phyloP scores from a whole-genome alignment of 2,888 invertebrate genomes.

The Eumerus sabulonum region DNA sequence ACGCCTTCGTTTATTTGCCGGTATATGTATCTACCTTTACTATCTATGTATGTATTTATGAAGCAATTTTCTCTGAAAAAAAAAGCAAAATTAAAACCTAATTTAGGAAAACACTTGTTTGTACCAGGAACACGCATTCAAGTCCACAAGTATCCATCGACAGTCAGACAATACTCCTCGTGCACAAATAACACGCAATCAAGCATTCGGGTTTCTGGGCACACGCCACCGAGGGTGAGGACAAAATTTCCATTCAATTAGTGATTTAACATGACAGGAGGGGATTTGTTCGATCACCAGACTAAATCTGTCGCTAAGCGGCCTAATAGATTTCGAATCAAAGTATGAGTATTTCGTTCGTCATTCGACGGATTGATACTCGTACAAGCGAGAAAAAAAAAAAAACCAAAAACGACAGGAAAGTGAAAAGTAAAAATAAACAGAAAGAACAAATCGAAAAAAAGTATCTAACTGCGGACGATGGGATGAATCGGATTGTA shows the following conservation, averaged over 20 bases:
- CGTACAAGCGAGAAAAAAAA: no score
- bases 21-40: no score
- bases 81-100: slow-evolving; percentile 12
- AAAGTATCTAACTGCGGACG: not conserved
- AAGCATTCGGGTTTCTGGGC: no score
- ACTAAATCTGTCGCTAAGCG: slow-evolving; percentile 34
- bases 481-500: not conserved
- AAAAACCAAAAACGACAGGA: not conserved
- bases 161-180: not conserved
- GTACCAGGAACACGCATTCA: no score
- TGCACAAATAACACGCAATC: no score
- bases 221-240: not conserved
- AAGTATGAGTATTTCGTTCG: not conserved
- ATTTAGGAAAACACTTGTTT: slow-evolving; percentile 22
- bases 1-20: no score
- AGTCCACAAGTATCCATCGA: no score
- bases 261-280: slow-evolving; percentile 29
- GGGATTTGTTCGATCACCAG: slow-evolving; percentile 35
- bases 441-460: not conserved
- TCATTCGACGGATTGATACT: no score
- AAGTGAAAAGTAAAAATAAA: not conserved
- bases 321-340: slow-evolving; percentile 24
- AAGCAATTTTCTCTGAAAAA: not conserved
- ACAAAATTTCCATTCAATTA: slow-evolving; percentile 37
- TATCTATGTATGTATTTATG: no score